phyloP scores from a whole-genome alignment of 2,113 vertebrate species.

The Sorex fumeus region DNA sequence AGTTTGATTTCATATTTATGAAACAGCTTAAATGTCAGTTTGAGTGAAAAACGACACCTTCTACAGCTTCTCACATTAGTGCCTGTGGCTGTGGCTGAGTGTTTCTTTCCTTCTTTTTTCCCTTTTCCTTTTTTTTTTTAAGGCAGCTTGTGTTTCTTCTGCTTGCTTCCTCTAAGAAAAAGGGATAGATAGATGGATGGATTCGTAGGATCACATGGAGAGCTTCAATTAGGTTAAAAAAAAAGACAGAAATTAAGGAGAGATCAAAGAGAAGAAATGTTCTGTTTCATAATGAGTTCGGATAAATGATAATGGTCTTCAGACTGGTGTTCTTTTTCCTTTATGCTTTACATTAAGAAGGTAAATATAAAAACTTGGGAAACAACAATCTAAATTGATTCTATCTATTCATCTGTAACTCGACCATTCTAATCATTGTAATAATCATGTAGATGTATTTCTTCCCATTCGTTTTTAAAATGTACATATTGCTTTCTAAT shows the following conservation, averaged over 20 bases:
- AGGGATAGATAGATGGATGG: neutral
- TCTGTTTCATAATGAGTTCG: constrained; percentile 2
- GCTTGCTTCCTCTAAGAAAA: constrained; percentile 47
- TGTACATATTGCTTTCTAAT: neutral
- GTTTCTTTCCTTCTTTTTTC: neutral
- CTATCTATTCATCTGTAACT: neutral
- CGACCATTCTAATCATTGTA: neutral
- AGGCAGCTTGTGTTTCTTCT: constrained; percentile 60
- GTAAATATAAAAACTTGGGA: constrained; percentile 13
- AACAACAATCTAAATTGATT: neutral
- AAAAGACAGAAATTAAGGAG: constrained; percentile 17
- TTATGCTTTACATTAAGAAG: constrained; percentile 32
- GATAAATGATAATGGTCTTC: constrained; percentile 23
- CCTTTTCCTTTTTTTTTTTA: neutral
- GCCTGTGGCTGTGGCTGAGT: constrained; percentile 72
- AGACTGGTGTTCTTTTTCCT: neutral
- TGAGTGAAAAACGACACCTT: constrained; percentile 91
- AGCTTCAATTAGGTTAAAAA: neutral
- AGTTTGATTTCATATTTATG: constrained; percentile 92
- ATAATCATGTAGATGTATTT: neutral
- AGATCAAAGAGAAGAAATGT: constrained; percentile 58
- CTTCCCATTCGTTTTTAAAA: neutral
- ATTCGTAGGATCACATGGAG: neutral
- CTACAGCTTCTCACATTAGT: constrained; percentile 85
- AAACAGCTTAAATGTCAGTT: constrained; percentile 92